Base-by-base conservation (phyloP, 1,140 invertebrate genomes). In the Apolygus lucorum region DNA sequence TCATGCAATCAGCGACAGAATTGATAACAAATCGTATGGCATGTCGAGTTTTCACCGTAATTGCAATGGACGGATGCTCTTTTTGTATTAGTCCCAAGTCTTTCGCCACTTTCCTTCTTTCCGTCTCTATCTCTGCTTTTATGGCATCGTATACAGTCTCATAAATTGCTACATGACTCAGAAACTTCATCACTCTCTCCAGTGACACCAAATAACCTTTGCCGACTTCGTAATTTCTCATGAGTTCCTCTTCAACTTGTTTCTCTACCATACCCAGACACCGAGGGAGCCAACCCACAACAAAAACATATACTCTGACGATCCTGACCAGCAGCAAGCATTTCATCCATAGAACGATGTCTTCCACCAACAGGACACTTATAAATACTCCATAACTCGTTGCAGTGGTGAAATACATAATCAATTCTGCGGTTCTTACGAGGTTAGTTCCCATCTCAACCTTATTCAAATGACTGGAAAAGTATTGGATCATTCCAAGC, bases 141-240 rank as follows among this genome's bases (percentile, higher is more conserved):
- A 49, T 17, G 34, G 34, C 34, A 8, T 11, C 17, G 34, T 49
- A 49, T 11, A 49, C 34, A 17, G 34, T 11, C 34, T 49, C 34
- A 17, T 49, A 49, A 17, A 49, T 27, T 2, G 27, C 63, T 2
- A 64, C 27, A n/a, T 64, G 63, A n/a, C 26, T 21, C 28, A 64
- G 26, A 64, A 25, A 27, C 28, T 64, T 64, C 11, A 64, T 21
- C 13, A 27, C 27, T 27, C 63, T 24, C 4, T 64, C 63, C 17
- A 25, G 17, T 8, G 63, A 21, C 4, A 64, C 28, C 26, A 64
- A 27, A 27, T 25, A 64, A 8, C 21, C 63, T 64, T 64, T 64
- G 11, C 63, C 63, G 17, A 64, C 27, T 14, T 64, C 63, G 26
- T 64, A 64, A 64, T 64, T 25, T 26, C 27, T 21, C 27, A 64